Conservation (phyloP, 2,113 vertebrate genomes). For the Megaptera novaeangliae region DNA sequence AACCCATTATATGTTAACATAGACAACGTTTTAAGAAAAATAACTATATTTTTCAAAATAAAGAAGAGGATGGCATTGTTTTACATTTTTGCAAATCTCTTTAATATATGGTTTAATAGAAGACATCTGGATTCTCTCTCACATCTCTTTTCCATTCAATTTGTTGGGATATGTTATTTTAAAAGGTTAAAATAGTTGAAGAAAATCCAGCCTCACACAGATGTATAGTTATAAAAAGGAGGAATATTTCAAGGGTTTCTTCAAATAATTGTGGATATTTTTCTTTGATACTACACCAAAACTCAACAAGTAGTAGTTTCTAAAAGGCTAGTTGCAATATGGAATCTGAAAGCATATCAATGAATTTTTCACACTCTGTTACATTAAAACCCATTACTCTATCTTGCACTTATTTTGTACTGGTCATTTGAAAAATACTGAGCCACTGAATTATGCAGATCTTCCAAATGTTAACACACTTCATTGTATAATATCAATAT, state of each 20-base stretch:
- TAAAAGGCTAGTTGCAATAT: neutral
- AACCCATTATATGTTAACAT: neutral
- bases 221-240: neutral
- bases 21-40: neutral
- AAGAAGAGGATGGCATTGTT: neutral
- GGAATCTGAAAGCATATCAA: neutral
- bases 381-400: neutral
- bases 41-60: neutral
- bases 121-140: neutral
- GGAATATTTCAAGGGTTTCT: neutral
- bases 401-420: neutral
- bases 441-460: neutral
- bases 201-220: neutral
- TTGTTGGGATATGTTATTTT: neutral
- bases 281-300: neutral
- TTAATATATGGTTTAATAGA: neutral
- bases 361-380: neutral
- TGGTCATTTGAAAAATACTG: neutral
- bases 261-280: neutral
- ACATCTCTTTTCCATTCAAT: neutral
- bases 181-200: slow-evolving; percentile 6
- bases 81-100: neutral
- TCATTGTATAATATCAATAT: neutral
- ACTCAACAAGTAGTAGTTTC: neutral
- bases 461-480: neutral